Evolutionary conservation across 2,113 vertebrate species (phyloP).

Genomic region (Puma concolor): DNA sequence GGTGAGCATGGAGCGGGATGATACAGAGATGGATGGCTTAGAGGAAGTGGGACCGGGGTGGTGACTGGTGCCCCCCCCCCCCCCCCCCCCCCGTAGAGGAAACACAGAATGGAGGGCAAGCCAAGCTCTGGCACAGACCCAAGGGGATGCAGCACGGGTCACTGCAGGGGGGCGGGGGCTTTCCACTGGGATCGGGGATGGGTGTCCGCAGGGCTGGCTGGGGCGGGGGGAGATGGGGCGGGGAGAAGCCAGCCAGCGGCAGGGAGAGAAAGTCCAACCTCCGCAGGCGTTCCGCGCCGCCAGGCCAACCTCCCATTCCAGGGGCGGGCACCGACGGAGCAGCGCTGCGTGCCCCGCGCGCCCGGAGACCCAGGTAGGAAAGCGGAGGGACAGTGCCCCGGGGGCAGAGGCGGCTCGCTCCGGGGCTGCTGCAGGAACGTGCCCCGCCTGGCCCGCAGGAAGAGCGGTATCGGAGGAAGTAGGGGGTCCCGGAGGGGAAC

Average conservation of each 20-base stretch:
- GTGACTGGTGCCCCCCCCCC: not conserved
- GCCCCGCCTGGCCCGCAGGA: not conserved
- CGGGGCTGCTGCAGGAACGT: not conserved
- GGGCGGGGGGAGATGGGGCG: not conserved
- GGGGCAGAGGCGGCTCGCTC: not conserved
- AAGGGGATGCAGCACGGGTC: not conserved
- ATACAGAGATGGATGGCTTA: not conserved
- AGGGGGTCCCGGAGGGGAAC: not conserved
- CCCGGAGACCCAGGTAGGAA: constrained; percentile 7
- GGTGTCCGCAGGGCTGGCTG: not conserved
- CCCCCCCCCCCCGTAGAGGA: not conserved
- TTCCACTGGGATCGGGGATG: not conserved
- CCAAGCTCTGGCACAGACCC: not conserved
- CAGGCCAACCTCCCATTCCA: not conserved
- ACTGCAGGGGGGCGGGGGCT: not conserved
- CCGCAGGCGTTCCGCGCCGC: not conserved
- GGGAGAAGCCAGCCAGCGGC: not conserved
- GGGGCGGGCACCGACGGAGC: not conserved
- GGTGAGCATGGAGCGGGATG: not conserved
- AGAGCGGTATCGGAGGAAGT: not conserved
- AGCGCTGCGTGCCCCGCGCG: not conserved
- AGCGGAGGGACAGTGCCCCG: not conserved
- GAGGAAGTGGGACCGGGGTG: not conserved
- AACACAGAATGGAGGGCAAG: not conserved
- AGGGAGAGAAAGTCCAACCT: constrained; percentile 40